phyloP scores from a whole-genome alignment of 2,888 invertebrate species.

The Leptogaster cylindrica region DNA sequence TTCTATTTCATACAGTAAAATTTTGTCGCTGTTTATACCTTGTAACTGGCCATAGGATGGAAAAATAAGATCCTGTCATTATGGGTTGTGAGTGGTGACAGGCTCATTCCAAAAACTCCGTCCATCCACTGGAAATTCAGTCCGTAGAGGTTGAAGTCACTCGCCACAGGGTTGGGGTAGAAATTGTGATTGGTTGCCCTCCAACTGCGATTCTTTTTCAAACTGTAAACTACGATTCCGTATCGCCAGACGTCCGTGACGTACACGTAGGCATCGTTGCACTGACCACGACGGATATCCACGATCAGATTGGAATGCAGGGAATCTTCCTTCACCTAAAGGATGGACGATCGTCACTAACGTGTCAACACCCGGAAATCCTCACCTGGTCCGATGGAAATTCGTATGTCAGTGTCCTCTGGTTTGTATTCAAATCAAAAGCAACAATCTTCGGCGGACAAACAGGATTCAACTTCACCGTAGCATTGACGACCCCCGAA shows the following conservation, averaged over 20 bases:
- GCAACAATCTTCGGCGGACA: slow-evolving; percentile 77
- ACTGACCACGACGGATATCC: slow-evolving; percentile 65
- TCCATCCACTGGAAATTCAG: slow-evolving; percentile 83
- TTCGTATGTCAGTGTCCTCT: slow-evolving; percentile 67
- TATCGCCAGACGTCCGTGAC: slow-evolving; percentile 71
- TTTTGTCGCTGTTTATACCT: slow-evolving; percentile 55
- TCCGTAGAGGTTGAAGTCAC: slow-evolving; percentile 76
- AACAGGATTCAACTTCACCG: slow-evolving; percentile 70
- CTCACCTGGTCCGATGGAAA: slow-evolving; percentile 69
- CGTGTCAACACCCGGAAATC: too few species aligned
- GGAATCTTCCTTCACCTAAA: slow-evolving; percentile 69
- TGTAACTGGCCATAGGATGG: slow-evolving; percentile 81
- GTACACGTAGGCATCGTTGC: slow-evolving; percentile 68
- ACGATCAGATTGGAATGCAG: slow-evolving; percentile 66
- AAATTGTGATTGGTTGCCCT: slow-evolving; percentile 58
- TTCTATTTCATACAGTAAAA: not conserved
- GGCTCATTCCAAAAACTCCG: slow-evolving; percentile 77
- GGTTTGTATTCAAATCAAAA: slow-evolving; percentile 73
- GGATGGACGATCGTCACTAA: too few species aligned
- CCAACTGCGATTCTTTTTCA: slow-evolving; percentile 58
- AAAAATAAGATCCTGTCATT: slow-evolving; percentile 74
- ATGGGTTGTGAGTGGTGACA: slow-evolving; percentile 65
- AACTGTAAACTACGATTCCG: slow-evolving; percentile 61
- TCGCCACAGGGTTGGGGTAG: slow-evolving; percentile 63
- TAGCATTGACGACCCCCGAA: slow-evolving; percentile 76